Conservation (phyloP, 2,888 invertebrate species). For the Pachymerium ferrugineum region DNA sequence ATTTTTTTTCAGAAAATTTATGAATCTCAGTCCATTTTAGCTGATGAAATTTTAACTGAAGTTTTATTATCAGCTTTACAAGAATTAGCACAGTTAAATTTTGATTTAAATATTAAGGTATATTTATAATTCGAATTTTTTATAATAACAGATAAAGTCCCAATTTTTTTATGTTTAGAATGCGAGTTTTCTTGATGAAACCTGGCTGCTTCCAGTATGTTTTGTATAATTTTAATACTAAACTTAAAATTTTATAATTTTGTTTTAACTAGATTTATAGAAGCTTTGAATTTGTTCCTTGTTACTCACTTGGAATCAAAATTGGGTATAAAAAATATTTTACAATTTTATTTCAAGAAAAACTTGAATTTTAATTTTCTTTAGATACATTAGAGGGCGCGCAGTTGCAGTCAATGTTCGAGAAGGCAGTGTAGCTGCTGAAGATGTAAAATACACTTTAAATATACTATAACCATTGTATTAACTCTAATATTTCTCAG, state of each 20-base stretch:
- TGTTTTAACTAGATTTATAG: background rate
- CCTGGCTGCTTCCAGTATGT: background rate
- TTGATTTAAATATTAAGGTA: conserved; percentile 44
- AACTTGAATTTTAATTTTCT: conserved; percentile 33
- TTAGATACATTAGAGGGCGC: conserved; percentile 56
- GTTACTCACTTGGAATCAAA: background rate
- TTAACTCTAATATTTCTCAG: conserved; percentile 44
- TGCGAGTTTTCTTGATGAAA: background rate
- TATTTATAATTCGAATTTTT: background rate
- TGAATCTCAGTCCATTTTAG: conserved; percentile 37
- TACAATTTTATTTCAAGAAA: background rate
- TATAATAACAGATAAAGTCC: background rate
- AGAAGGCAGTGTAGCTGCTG: conserved; percentile 58
- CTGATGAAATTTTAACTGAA: conserved; percentile 39
- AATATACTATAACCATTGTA: background rate
- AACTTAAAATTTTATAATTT: background rate
- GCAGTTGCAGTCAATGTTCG: conserved; percentile 57
- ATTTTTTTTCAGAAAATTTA: conserved; percentile 33
- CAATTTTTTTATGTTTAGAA: background rate
- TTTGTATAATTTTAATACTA: background rate
- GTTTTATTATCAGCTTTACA: conserved; percentile 45
- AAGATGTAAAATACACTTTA: conserved; percentile 54
- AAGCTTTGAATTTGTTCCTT: background rate
- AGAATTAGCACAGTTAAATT: conserved; percentile 44
- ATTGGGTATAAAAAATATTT: background rate